Evolutionary conservation across 2,113 vertebrate species (phyloP).

Genomic region (Accipiter virgatus): DNA sequence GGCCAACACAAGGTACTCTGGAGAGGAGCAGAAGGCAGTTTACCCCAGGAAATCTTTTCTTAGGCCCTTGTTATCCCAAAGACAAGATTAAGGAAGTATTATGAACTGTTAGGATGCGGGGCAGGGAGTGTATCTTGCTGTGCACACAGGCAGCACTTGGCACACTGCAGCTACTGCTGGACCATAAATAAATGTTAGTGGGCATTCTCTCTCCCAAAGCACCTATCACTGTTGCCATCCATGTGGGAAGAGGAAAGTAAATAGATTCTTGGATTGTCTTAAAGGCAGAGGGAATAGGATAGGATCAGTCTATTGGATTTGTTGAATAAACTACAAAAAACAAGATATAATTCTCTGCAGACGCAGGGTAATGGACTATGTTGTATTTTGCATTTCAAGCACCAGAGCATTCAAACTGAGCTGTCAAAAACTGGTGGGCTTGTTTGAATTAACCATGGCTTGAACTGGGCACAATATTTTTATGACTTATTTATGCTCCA

Average conservation of each 20-base stretch:
- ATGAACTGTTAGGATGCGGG: background rate
- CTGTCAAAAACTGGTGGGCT: constrained; percentile 24
- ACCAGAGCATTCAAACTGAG: constrained; percentile 3
- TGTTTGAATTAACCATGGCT: constrained; percentile 6
- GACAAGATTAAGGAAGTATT: background rate
- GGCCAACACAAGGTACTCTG: no score
- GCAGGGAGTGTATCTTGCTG: background rate
- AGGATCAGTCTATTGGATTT: constrained; percentile 38
- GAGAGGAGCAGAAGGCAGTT: background rate
- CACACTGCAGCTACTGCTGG: background rate
- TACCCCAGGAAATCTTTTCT: background rate
- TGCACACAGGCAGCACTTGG: background rate
- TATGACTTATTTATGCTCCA: background rate
- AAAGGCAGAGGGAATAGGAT: constrained; percentile 37
- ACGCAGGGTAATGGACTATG: background rate
- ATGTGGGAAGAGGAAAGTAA: constrained; percentile 53
- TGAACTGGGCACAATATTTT: background rate
- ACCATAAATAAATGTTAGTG: constrained; percentile 55
- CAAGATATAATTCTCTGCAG: constrained; percentile 28
- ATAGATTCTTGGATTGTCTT: constrained; percentile 55
- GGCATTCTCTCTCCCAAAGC: constrained; percentile 48
- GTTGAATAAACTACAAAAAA: constrained; percentile 35
- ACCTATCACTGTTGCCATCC: constrained; percentile 46
- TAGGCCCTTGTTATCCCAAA: background rate
- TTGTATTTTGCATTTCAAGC: constrained; percentile 54